Evolutionary conservation across 2,797 vertebrate species (phyloP).

Genomic region (Sebastiscus albofasciatus): DNA sequence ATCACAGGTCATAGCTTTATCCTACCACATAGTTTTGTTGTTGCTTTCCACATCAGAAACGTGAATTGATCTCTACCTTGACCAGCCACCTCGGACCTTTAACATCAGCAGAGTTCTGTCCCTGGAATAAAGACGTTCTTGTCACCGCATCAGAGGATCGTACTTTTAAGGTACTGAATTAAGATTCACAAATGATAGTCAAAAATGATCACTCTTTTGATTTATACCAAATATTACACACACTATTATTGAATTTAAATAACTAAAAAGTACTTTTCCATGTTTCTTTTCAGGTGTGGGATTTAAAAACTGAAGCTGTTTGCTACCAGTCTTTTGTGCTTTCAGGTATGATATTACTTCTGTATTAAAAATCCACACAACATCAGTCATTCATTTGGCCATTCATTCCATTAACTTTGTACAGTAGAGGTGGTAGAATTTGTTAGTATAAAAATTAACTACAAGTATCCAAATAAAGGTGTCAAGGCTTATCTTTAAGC

Average conservation of each 20-base stretch:
- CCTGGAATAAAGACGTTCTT: constrained; percentile 82
- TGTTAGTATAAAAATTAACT: background rate
- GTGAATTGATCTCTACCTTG: constrained; percentile 75
- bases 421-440: background rate
- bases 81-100: constrained; percentile 84
- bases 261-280: background rate
- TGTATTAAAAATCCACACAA: background rate
- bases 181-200: background rate
- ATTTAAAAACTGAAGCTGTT: constrained; percentile 75
- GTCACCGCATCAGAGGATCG: constrained; percentile 91
- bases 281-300: constrained; percentile 85
- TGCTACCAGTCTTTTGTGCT: constrained; percentile 88
- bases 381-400: background rate
- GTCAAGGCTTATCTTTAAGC: background rate
- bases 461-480: background rate
- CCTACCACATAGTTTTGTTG: background rate
- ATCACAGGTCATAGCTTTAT: background rate
- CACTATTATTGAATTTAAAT: background rate
- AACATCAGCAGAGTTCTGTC: constrained; percentile 89
- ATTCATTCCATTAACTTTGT: background rate
- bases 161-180: constrained; percentile 86
- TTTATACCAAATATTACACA: background rate
- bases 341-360: constrained; percentile 80
- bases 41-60: constrained; percentile 58
- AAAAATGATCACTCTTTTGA: background rate